Evolutionary conservation across 2,113 vertebrate genomes (phyloP), one percentile per base, ranked within the genome.

Genomic region (Chloebia gouldiae): DNA sequence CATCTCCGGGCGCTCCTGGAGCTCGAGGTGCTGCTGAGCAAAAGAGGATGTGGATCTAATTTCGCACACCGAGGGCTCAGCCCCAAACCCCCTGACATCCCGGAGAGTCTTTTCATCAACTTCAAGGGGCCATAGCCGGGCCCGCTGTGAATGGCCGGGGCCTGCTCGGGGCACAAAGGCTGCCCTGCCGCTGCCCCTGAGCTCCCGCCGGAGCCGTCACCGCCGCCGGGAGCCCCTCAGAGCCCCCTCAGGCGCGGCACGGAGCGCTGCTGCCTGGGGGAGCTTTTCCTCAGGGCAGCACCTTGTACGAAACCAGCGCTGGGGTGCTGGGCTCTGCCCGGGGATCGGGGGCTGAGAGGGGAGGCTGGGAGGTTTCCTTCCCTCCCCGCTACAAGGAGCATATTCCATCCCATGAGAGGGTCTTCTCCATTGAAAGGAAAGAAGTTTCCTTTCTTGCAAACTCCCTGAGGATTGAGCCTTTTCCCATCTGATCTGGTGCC

Each of bases 201-300:
- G 69, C 81, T 89, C 81, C 81, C 0, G 5, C 56, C 2, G 0
- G 42, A 78, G 73, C 76, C 14, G 11, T 1, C 53, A 49, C 61
- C 0, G 7, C 65, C 0, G 2, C 49, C 70, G 20, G 1, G 0
- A 7, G 0, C 39, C 39, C 39, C 39, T 13, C 49, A 13, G 39
- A 24, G 73, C 37, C 68, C 45, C 85, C 53, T 0, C 0, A 27
- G n/a, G n/a, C n/a, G n/a, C 0, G 1, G 49, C 33, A 40, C 37
- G 92, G 28, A 30, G 9, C 23, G 28, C 7, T 5, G 2, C 8
- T 12, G 10, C 51, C 8, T 31, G 35, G 20, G 33, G 2, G 13
- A 50, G 42, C 19, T 64, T 63, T 71, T 60, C 37, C 72, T 87
- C 73, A 49, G 78, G 72, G 44, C 57, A 51, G 65, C 35, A 66